These are phyloP conservation scores for Diaperis boleti DNA, from an alignment of 2,888 invertebrate species.

Conservation along the genomic window DNA sequence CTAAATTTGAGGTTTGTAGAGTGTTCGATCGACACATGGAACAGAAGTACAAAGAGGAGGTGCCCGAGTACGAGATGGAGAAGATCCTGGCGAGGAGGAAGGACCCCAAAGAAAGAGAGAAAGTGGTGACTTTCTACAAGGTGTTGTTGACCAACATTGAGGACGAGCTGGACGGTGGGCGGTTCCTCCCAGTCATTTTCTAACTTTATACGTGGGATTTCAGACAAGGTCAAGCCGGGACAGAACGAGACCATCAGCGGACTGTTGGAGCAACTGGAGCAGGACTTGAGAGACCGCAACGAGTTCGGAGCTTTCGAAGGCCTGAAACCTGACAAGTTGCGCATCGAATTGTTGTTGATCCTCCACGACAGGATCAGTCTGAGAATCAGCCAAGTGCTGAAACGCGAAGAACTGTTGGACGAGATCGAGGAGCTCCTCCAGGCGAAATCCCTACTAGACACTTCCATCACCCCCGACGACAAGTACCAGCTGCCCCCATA, in stretches of 20 bases:
- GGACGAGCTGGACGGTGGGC: constrained; percentile 64
- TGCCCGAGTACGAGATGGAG: constrained; percentile 62
- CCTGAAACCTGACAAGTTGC: constrained; percentile 54
- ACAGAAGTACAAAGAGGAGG: constrained; percentile 56
- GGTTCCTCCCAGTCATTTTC: not conserved
- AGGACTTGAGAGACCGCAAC: constrained; percentile 58
- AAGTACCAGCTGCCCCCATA: constrained; percentile 59
- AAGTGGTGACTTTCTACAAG: constrained; percentile 64
- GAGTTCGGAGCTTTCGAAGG: constrained; percentile 55
- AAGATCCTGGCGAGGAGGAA: constrained; percentile 61
- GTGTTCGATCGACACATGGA: constrained; percentile 56
- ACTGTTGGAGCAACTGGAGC: constrained; percentile 59
- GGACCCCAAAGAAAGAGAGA: constrained; percentile 61
- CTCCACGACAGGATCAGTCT: constrained; percentile 59
- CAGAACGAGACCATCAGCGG: constrained; percentile 61
- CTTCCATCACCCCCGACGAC: constrained; percentile 56
- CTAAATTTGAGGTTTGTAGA: constrained; percentile 42
- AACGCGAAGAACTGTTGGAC: constrained; percentile 62
- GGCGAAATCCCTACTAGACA: constrained; percentile 60
- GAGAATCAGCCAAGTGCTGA: constrained; percentile 55
- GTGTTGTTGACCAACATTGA: constrained; percentile 64
- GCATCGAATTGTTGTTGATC: constrained; percentile 58
- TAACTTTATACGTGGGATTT: not conserved
- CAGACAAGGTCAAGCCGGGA: constrained; percentile 47
- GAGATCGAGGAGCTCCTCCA: constrained; percentile 59